Percentiles rank a stretch among this genome's conserved stretches.
These are phyloP conservation scores for Therioaphis trifolii DNA, from an alignment of 2,888 invertebrate species.

Conservation along the genomic window DNA sequence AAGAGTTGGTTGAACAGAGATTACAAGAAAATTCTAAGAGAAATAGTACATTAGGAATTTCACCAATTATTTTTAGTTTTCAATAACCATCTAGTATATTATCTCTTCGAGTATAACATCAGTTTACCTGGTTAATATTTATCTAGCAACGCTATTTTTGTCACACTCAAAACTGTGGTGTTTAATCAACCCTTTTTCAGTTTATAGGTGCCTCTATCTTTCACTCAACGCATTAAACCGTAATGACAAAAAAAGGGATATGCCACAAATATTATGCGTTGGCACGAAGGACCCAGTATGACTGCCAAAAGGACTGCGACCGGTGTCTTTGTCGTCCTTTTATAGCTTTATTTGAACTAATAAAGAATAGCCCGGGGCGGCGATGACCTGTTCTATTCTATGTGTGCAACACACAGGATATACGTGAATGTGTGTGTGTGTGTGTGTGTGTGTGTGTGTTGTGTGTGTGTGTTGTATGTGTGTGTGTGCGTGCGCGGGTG, in stretches of 20 bases:
- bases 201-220: neutral
- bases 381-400: conserved; percentile 52
- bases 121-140: too few species aligned
- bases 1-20: too few species aligned
- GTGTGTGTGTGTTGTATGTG: neutral
- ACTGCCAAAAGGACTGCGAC: conserved; percentile 52
- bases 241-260: conserved; percentile 34
- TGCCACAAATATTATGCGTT: conserved; percentile 46
- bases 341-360: conserved; percentile 59
- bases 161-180: neutral
- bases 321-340: conserved; percentile 56
- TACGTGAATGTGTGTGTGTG: neutral
- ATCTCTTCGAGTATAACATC: too few species aligned
- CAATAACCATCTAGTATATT: too few species aligned
- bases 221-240: conserved; percentile 17
- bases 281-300: conserved; percentile 39
- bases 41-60: too few species aligned
- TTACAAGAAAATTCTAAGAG: too few species aligned
- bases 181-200: conserved; percentile 41
- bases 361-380: conserved; percentile 36
- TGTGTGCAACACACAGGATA: neutral
- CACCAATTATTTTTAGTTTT: too few species aligned
- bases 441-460: neutral
- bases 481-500: neutral
- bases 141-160: too few species aligned